Conservation (phyloP, 2,888 invertebrate species). For the Elysia crispata region DNA sequence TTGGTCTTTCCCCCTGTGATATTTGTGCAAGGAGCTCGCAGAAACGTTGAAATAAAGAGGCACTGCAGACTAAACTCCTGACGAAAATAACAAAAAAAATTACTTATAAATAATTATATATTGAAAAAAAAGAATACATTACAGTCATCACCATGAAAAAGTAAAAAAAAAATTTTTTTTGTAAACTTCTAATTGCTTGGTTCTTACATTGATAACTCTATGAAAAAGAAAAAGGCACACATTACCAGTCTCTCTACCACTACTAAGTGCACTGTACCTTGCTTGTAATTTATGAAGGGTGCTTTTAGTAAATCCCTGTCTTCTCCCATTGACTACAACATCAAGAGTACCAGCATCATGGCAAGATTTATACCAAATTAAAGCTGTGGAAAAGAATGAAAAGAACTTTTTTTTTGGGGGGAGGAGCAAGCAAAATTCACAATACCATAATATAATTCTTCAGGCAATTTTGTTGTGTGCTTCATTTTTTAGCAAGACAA, state of each 20-base stretch:
- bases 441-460: no score
- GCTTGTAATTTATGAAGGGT: slow-evolving; percentile 59
- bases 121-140: no score
- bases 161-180: neutral
- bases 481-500: no score
- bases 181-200: neutral
- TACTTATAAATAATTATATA: no score
- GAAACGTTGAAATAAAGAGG: slow-evolving; percentile 40
- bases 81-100: no score
- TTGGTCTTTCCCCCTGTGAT: slow-evolving; percentile 6
- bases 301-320: slow-evolving; percentile 65
- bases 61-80: slow-evolving; percentile 49
- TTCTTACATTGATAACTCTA: no score
- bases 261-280: slow-evolving; percentile 53
- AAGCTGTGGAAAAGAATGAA: slow-evolving; percentile 53
- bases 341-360: slow-evolving; percentile 52
- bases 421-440: neutral
- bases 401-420: neutral
- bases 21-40: slow-evolving; percentile 20
- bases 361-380: slow-evolving; percentile 57
- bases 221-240: no score
- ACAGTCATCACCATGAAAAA: neutral
- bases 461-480: no score
- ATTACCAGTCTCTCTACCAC: no score
- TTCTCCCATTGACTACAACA: slow-evolving; percentile 65